These are phyloP conservation scores for Neodiprion virginianus DNA, from an alignment of 1,140 invertebrate species.

Conservation along the genomic window DNA sequence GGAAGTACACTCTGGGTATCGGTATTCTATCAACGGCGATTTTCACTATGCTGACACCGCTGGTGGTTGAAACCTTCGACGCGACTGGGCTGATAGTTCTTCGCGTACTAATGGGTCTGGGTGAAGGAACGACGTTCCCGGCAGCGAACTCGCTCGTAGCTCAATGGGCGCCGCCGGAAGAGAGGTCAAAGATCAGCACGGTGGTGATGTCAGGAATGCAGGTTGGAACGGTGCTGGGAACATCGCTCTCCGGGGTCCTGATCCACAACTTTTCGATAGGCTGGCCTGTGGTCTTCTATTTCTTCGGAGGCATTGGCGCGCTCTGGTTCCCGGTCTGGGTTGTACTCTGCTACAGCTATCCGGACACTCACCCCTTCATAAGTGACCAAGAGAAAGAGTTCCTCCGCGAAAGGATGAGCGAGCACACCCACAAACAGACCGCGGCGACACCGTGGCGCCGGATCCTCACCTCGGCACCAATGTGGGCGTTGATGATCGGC, in stretches of 20 bases:
- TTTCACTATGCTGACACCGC: conserved; percentile 53
- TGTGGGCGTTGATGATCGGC: conserved; percentile 74
- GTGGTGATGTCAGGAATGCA: conserved; percentile 71
- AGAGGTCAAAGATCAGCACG: conserved; percentile 72
- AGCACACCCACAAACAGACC: conserved; percentile 44
- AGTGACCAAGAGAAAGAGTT: conserved; percentile 73
- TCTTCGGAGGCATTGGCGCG: conserved; percentile 13
- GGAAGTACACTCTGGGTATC: conserved; percentile 50
- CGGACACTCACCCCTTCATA: conserved; percentile 78
- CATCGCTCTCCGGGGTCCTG: conserved; percentile 71
- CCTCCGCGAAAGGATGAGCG: conserved; percentile 68
- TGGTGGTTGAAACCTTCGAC: too few species aligned
- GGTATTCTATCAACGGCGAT: conserved; percentile 60
- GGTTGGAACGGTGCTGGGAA: conserved; percentile 73
- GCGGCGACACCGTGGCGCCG: conserved; percentile 71
- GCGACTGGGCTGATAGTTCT: conserved; percentile 26
- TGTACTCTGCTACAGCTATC: conserved; percentile 75
- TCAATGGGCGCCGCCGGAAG: conserved; percentile 72
- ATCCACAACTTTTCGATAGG: conserved; percentile 63
- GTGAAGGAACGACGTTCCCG: conserved; percentile 45
- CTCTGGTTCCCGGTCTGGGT: conserved; percentile 64
- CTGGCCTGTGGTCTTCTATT: conserved; percentile 20
- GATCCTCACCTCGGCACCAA: conserved; percentile 74
- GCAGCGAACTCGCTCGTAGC: conserved; percentile 72
- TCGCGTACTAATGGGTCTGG: conserved; percentile 38